Evolutionary conservation across 2,797 vertebrate species (phyloP).

Genomic region (Malurus splendens): DNA sequence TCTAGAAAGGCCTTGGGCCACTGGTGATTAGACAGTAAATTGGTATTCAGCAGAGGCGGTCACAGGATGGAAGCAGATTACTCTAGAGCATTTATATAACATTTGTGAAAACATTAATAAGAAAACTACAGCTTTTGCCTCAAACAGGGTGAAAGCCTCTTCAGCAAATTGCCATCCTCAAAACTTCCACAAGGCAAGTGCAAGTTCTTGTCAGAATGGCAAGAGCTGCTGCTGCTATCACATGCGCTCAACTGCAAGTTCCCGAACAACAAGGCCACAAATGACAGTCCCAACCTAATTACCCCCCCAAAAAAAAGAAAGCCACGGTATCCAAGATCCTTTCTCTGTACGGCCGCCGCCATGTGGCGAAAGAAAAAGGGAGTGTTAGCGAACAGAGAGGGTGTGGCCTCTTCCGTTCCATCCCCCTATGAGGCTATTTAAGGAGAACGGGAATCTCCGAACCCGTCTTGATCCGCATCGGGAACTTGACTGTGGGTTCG

Average conservation of each 20-base stretch:
- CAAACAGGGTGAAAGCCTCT: background rate
- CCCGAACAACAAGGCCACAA: background rate
- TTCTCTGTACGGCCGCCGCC: rapidly evolving
- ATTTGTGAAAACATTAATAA: rapidly evolving
- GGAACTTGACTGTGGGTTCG: rapidly evolving
- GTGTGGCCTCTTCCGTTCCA: background rate
- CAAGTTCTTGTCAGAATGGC: background rate
- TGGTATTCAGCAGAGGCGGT: background rate
- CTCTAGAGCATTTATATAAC: background rate
- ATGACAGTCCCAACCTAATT: rapidly evolving
- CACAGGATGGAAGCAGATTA: background rate
- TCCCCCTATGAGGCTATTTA: background rate
- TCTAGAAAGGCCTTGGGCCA: background rate
- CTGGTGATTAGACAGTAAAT: rapidly evolving
- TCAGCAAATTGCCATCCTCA: background rate
- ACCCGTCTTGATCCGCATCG: rapidly evolving
- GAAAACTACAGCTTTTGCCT: background rate
- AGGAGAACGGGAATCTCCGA: rapidly evolving
- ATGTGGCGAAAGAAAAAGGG: rapidly evolving
- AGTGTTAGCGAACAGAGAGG: rapidly evolving
- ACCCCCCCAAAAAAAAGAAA: background rate
- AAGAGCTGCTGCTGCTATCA: background rate
- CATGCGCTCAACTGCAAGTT: rapidly evolving
- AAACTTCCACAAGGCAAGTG: background rate
- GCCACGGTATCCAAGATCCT: rapidly evolving